Evolutionary conservation across 2,888 invertebrate species (phyloP).

Genomic region (Tuta absoluta): DNA sequence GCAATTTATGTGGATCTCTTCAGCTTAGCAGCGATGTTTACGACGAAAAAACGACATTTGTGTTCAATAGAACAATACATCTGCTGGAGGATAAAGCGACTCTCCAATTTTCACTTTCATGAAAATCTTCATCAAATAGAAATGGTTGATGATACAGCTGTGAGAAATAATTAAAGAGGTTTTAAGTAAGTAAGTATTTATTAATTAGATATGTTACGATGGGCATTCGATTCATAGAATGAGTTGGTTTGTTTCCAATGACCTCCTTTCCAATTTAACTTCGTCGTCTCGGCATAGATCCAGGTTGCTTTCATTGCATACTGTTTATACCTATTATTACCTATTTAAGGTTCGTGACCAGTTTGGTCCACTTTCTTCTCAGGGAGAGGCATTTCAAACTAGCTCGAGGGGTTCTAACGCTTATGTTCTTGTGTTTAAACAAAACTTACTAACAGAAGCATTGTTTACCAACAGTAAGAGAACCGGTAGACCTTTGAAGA

Average conservation of each 20-base stretch:
- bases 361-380: constrained; percentile 22
- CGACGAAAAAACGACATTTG: constrained; percentile 18
- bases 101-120: constrained; percentile 23
- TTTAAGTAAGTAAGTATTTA: background rate
- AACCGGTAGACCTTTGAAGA: background rate
- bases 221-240: background rate
- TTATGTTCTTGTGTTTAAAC: background rate
- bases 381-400: constrained; percentile 6
- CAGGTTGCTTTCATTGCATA: constrained; percentile 16
- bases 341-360: constrained; percentile 23
- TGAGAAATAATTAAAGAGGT: background rate
- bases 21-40: constrained; percentile 34
- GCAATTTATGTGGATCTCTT: constrained; percentile 8
- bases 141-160: background rate
- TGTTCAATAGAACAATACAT: constrained; percentile 21
- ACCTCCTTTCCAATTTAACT: constrained; percentile 17
- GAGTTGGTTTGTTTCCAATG: background rate
- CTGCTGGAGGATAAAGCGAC: background rate
- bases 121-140: constrained; percentile 2
- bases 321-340: background rate
- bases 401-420: background rate
- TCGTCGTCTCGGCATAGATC: constrained; percentile 7
- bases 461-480: background rate
- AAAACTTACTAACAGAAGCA: background rate
- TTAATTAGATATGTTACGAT: background rate